Base-by-base conservation (phyloP, 2,113 vertebrate genomes). In the Machaerirhynchus nigripectus region DNA sequence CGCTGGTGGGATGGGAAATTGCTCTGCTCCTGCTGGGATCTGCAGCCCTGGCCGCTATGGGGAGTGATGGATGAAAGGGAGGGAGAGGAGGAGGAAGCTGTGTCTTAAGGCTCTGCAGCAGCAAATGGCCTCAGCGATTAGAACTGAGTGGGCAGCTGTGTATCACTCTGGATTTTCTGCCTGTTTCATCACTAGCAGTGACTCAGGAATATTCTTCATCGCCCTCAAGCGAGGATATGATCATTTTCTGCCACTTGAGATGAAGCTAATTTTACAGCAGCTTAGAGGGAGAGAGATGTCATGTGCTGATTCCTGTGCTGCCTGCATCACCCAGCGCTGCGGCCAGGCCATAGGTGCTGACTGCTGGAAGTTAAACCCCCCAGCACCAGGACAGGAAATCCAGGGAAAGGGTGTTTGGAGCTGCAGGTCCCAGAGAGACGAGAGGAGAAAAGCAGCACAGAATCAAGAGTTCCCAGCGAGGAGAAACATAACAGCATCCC, bases 181-280 rank as follows among this genome's bases (percentile, higher is more conserved):
- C 92, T 94, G 93, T 89, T 96, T 91, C 93, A 93, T 97, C 95
- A 93, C 91, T 77, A 83, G 93, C 91, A 61, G 93, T 96, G 95
- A 97, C 96, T 96, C 95, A 94, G 95, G 94, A 96, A 94, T 94
- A 97, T 97, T 95, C 94, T 91, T 95, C 94, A 96, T 93, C 75
- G 76, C 96, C 95, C 96, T 96, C 95, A 74, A 96, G 91, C 92
- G 79, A 97, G 95, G 92, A 91, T 90, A 95, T 88, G 93, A 95
- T 96, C 95, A 93, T 96, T 96, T 96, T 96, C 91, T 96, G 96
- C 95, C 93, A 94, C 95, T 97, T 92, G 95, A 96, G 95, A 96
- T 96, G 93, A 95, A 93, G 95, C 92, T 94, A 96, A 96, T 96
- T 97, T 97, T 94, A 97, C 93, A 96, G 93, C 81, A 61, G 84